Percentiles rank a stretch among this genome's conserved stretches.
These are phyloP conservation scores for Platichthys stellatus DNA, from an alignment of 2,113 vertebrate species.

Conservation along the genomic window DNA sequence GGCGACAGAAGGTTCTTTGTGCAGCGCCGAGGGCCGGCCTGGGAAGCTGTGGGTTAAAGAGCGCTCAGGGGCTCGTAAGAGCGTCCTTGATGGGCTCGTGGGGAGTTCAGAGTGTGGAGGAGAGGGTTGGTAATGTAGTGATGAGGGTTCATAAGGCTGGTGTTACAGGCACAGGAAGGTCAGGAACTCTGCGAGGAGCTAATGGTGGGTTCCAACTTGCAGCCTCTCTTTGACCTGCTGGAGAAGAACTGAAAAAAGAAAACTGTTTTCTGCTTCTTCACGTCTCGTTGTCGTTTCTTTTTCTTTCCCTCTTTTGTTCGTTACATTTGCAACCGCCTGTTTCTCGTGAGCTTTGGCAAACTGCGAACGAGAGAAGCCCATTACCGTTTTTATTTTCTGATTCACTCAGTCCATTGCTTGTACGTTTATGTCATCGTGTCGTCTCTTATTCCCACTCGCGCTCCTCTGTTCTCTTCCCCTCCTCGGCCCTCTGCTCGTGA, in stretches of 20 bases:
- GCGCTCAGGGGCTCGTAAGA: constrained; percentile 61
- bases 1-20: constrained; percentile 67
- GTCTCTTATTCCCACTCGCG: constrained; percentile 13
- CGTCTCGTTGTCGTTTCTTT: background rate
- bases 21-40: constrained; percentile 37
- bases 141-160: constrained; percentile 61
- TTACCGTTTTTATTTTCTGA: constrained; percentile 17
- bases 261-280: background rate
- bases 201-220: background rate
- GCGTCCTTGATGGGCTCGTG: constrained; percentile 59
- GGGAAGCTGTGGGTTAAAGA: constrained; percentile 65
- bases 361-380: background rate
- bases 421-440: constrained; percentile 21
- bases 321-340: constrained; percentile 3
- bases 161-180: constrained; percentile 63
- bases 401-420: constrained; percentile 16
- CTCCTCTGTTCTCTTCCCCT: background rate
- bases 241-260: background rate
- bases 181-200: constrained; percentile 43
- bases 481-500: constrained; percentile 3
- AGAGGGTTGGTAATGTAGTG: constrained; percentile 51
- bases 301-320: background rate
- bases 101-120: constrained; percentile 63
- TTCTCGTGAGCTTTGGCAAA: constrained; percentile 8
- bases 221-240: constrained; percentile 43